A percentile compares a stretch with the other conserved stretches of the same genome.
Conservation (phyloP, 2,797 vertebrate genomes). For the Crypturellus tataupa region DNA sequence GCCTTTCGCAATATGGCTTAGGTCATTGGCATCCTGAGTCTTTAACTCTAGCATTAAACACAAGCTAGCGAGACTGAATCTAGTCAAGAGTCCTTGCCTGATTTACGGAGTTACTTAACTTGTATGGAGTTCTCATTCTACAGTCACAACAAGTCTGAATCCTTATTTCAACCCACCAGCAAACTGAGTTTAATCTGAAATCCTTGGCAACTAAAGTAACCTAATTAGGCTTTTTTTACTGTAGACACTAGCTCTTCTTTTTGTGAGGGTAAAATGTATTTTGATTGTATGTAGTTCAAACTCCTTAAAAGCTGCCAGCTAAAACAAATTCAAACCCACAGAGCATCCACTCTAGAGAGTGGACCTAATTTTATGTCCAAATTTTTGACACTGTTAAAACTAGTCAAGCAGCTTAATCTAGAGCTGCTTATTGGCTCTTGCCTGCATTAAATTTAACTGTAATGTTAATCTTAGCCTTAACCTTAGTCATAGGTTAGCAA, state of each 20-base stretch:
- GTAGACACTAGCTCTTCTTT: background rate
- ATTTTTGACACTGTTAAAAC: background rate
- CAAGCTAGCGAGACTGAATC: background rate
- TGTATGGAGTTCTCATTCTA: background rate
- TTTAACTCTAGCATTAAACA: background rate
- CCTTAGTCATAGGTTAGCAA: background rate
- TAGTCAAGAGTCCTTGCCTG: background rate
- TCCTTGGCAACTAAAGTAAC: slow-evolving; percentile 7
- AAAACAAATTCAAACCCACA: slow-evolving; percentile 14
- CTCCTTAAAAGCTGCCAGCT: background rate
- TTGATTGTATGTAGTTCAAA: background rate
- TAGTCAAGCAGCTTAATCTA: background rate
- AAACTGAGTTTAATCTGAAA: slow-evolving; percentile 35
- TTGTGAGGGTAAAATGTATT: background rate
- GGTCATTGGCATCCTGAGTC: background rate
- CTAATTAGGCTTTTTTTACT: slow-evolving; percentile 48
- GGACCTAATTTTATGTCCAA: background rate
- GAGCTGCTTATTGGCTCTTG: background rate
- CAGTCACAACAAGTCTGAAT: background rate
- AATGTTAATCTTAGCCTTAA: background rate
- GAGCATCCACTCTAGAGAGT: background rate
- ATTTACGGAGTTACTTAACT: background rate
- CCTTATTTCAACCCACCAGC: background rate
- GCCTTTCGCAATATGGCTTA: background rate
- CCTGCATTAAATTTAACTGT: background rate